Evolutionary conservation across 2,888 invertebrate species (phyloP).

Genomic region (Pseudococcus jackbeardsleyi): DNA sequence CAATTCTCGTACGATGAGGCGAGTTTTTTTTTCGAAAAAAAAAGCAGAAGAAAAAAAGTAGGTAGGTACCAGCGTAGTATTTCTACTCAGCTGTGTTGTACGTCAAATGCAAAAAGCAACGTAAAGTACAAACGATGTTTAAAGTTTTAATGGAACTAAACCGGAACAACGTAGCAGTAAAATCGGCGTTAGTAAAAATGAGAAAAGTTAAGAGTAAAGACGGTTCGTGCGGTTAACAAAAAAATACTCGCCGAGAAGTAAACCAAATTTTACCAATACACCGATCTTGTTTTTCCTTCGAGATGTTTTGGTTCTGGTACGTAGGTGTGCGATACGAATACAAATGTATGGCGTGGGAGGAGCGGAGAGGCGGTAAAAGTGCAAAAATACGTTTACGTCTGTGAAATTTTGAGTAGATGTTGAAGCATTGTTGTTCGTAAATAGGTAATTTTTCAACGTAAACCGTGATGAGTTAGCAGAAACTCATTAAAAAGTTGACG

Average conservation of each 20-base stretch:
- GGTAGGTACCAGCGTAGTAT: background rate
- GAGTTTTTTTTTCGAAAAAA: background rate
- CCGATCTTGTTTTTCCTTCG: background rate
- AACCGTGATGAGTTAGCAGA: constrained; percentile 10
- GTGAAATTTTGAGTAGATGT: background rate
- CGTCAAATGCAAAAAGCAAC: constrained; percentile 24
- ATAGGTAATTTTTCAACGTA: constrained; percentile 40
- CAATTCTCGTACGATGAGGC: background rate
- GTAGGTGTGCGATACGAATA: too few relatives aligned
- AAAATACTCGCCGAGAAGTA: background rate
- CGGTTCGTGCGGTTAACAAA: background rate
- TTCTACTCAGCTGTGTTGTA: background rate
- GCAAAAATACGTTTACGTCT: background rate
- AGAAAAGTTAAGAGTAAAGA: constrained; percentile 11
- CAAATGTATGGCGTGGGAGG: too few relatives aligned
- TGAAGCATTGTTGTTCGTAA: constrained; percentile 12
- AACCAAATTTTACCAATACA: constrained; percentile 3
- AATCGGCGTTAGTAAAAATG: constrained; percentile 42
- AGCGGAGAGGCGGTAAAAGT: background rate
- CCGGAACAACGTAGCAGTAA: constrained; percentile 28
- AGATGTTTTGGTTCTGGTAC: background rate
- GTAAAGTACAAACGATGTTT: constrained; percentile 39
- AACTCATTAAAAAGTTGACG: constrained; percentile 26
- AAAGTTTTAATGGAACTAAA: constrained; percentile 40
- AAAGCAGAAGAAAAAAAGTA: background rate